A percentile compares a stretch with the other conserved stretches of the same genome.
These are phyloP conservation scores for Drosophila acutilabella DNA, from an alignment of 2,888 invertebrate species.

Conservation along the genomic window DNA sequence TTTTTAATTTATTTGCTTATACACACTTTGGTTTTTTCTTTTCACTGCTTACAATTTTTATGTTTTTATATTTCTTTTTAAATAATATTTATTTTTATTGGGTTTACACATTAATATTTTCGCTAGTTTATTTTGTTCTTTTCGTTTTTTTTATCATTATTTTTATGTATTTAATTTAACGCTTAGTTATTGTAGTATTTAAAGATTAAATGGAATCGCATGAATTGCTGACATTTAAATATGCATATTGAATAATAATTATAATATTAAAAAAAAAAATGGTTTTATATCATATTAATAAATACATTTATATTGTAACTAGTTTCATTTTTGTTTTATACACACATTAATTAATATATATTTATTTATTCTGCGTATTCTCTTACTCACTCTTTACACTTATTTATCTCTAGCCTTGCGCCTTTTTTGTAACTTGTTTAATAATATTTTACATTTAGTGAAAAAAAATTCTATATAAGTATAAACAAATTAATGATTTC, in stretches of 20 bases:
- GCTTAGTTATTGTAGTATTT: constrained; percentile 37
- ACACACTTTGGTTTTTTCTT: constrained; percentile 76
- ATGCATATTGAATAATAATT: constrained; percentile 60
- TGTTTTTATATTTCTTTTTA: constrained; percentile 11
- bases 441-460: constrained; percentile 33
- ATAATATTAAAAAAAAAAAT: constrained; percentile 54
- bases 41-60: constrained; percentile 50
- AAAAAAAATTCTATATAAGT: constrained; percentile 22
- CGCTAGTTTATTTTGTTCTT: constrained; percentile 53
- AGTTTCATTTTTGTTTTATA: constrained; percentile 43
- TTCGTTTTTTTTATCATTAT: background rate
- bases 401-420: constrained; percentile 20
- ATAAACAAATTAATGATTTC: constrained; percentile 22
- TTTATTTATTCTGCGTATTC: constrained; percentile 12
- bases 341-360: constrained; percentile 22
- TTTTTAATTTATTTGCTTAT: constrained; percentile 46
- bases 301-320: constrained; percentile 76
- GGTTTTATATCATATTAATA: constrained; percentile 58
- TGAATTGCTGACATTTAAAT: constrained; percentile 70
- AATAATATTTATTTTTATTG: constrained; percentile 17
- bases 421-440: constrained; percentile 8
- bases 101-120: constrained; percentile 57
- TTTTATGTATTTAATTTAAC: constrained; percentile 28
- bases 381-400: constrained; percentile 30
- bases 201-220: constrained; percentile 63